Evolutionary conservation across 2,113 vertebrate species (phyloP).

Genomic region (Embiotoca jacksoni): DNA sequence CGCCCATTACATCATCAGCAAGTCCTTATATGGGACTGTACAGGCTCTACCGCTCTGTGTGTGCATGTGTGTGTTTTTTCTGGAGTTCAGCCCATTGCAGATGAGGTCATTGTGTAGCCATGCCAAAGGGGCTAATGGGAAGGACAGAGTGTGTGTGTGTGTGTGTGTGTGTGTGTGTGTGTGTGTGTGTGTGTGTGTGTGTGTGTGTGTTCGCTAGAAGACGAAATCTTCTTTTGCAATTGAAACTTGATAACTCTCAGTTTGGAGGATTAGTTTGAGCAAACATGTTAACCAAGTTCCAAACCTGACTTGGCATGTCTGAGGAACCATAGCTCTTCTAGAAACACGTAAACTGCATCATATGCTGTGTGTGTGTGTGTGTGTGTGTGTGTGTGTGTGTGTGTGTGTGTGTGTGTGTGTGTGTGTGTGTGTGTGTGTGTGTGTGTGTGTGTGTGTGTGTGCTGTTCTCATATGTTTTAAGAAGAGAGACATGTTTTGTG

Average conservation of each 20-base stretch:
- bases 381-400: background rate
- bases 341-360: slow-evolving; percentile 16
- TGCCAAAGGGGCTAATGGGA: slow-evolving; percentile 83
- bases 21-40: slow-evolving; percentile 81
- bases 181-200: slow-evolving; percentile 17
- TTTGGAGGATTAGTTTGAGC: slow-evolving; percentile 44
- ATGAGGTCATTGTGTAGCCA: slow-evolving; percentile 80
- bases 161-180: slow-evolving; percentile 28
- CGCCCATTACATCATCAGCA: slow-evolving; percentile 84
- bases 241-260: slow-evolving; percentile 46
- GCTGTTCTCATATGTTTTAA: slow-evolving; percentile 53
- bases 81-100: slow-evolving; percentile 79
- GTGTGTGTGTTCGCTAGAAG: background rate
- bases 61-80: slow-evolving; percentile 61
- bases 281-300: slow-evolving; percentile 40
- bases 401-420: slow-evolving; percentile 34
- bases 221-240: slow-evolving; percentile 51
- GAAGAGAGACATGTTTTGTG: slow-evolving; percentile 64
- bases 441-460: background rate
- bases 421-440: background rate
- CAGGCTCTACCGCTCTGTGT: slow-evolving; percentile 58
- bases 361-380: slow-evolving; percentile 4
- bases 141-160: slow-evolving; percentile 62
- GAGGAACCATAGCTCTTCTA: slow-evolving; percentile 8
- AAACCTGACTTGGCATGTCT: slow-evolving; percentile 28